Percentiles rank a stretch among this genome's conserved stretches.
Evolutionary conservation across 2,888 invertebrate genomes (phyloP).

Genomic region (Spilosoma lubricipeda): DNA sequence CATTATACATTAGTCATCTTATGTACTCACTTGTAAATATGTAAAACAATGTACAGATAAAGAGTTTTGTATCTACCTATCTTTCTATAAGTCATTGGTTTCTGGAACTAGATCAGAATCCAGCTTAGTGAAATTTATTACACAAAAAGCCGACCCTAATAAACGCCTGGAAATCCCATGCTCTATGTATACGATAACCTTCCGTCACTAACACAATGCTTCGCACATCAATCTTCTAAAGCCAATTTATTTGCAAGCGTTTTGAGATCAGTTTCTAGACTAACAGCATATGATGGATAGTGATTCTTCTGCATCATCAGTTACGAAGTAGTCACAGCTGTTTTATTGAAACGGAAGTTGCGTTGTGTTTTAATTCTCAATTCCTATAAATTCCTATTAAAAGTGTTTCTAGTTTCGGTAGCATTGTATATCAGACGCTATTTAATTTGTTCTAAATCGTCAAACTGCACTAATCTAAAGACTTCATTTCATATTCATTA

Average conservation of each 20-base stretch:
- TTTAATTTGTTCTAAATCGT: not conserved
- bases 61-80: too few relatives aligned
- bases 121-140: not conserved
- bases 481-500: conserved; percentile 12
- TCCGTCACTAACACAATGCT: not conserved
- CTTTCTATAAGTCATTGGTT: not conserved
- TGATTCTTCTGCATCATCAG: too few relatives aligned
- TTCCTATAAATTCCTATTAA: too few relatives aligned
- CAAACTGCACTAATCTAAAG: conserved; percentile 9
- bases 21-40: too few relatives aligned
- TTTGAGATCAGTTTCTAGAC: not conserved
- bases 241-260: not conserved
- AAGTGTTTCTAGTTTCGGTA: too few relatives aligned
- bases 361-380: too few relatives aligned
- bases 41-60: too few relatives aligned
- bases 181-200: conserved; percentile 5
- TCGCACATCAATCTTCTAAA: conserved; percentile 11
- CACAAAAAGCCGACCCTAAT: conserved; percentile 1
- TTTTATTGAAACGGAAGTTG: too few relatives aligned
- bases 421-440: not conserved
- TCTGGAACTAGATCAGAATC: not conserved
- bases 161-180: not conserved
- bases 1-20: too few relatives aligned
- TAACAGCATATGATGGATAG: not conserved
- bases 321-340: too few relatives aligned